Evolutionary conservation across 2,113 vertebrate species (phyloP), one percentile per base, ranked within the genome.

Genomic region (Apteryx mantelli): DNA sequence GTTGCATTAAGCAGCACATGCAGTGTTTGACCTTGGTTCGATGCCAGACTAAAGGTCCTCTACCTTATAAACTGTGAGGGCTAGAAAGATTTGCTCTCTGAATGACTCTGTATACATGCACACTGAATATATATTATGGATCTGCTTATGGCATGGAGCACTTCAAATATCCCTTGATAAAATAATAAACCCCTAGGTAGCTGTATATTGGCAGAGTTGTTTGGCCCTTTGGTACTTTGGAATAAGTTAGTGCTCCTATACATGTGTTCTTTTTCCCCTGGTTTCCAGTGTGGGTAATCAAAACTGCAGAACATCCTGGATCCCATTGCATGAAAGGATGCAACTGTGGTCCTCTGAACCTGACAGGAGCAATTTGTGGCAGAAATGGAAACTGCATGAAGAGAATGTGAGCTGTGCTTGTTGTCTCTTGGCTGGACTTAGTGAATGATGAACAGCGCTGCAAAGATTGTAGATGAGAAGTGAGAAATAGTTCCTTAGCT

Each of bases 81-180:
- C 81, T 85, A 87, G 93, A 68, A 79, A 58, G 84, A 73, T 87
- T 82, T 89, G 89, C 93, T 95, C 74, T 85, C 15, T 94, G 93
- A 95, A 92, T 52, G 86, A 60, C 82, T 95, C 79, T 1, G 17
- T 77, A 48, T 91, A 66, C 83, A 76, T 14, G 36, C 1, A 2
- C 17, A 40, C 32, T 65, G 28, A 64, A 17, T 66, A 50, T 38
- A 14, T 38, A 68, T 65, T 15, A 52, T 40, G 18, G 44, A 77
- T 68, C 16, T 50, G 48, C n/a, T 50, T 42, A 36, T 65, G 36
- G 48, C 74, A 89, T 61, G 56, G 94, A 96, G 79, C 68, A 95
- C 93, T 97, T 94, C 82, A 95, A 70, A 91, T 80, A 94, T 19
- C 70, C 79, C 53, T 88, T 93, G 95, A 95, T 96, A 91, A 97